A percentile compares a stretch with the other conserved stretches of the same genome.
These are phyloP conservation scores for Trissoscelio sp. DNA, from an alignment of 2,888 invertebrate species.

Conservation along the genomic window DNA sequence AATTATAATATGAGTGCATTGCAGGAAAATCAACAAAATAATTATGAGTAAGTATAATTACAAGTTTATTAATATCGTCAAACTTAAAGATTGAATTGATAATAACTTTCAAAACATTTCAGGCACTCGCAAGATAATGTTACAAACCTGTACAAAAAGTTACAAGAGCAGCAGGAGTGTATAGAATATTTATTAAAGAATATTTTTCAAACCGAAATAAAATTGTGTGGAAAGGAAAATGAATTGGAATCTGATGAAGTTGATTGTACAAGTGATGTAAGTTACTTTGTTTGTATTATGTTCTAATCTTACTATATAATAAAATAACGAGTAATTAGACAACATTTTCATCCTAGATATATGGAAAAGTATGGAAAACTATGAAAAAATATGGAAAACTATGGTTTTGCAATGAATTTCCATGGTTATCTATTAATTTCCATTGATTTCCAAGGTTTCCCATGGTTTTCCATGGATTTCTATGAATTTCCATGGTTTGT, in stretches of 20 bases:
- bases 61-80: not conserved
- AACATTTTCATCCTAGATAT: too few species aligned
- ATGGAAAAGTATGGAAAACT: too few species aligned
- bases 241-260: conserved; percentile 27
- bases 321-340: too few species aligned
- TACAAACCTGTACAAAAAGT: conserved; percentile 70
- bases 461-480: too few species aligned
- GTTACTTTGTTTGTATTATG: conserved; percentile 5
- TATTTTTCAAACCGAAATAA: conserved; percentile 48
- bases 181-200: conserved; percentile 48
- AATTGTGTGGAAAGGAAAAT: conserved; percentile 21
- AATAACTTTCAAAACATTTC: not conserved
- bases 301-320: too few species aligned
- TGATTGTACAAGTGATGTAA: conserved; percentile 45
- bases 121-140: conserved; percentile 75
- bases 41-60: conserved; percentile 71
- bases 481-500: too few species aligned
- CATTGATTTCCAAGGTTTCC: too few species aligned
- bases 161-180: conserved; percentile 50
- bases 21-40: conserved; percentile 73
- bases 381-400: too few species aligned
- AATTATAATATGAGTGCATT: conserved; percentile 69
- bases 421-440: too few species aligned
- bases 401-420: too few species aligned
- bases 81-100: not conserved